Percentiles rank a stretch among this genome's conserved stretches.
phyloP scores from a whole-genome alignment of 1,140 invertebrate genomes.

The Planococcus citri region DNA sequence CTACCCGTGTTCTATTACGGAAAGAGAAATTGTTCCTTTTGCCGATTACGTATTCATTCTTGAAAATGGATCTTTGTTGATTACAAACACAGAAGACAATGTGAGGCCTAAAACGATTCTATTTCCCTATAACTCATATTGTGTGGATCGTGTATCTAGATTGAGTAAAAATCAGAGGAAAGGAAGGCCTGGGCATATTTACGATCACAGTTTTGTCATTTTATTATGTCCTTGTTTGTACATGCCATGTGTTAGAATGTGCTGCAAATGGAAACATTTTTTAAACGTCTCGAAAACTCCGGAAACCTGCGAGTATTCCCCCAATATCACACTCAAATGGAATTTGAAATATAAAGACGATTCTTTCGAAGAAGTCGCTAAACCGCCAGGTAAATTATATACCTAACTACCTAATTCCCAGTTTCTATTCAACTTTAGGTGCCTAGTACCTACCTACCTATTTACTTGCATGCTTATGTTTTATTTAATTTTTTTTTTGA shows the following conservation, averaged over 20 bases:
- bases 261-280: neutral
- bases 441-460: no score
- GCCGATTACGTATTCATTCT: constrained; percentile 1
- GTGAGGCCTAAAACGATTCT: neutral
- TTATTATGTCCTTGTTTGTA: neutral
- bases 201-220: neutral
- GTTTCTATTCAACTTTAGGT: no score
- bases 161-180: neutral
- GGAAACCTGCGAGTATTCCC: neutral
- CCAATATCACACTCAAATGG: neutral
- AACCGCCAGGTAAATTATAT: neutral
- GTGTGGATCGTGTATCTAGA: neutral
- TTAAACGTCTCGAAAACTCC: neutral
- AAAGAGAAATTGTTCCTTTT: neutral
- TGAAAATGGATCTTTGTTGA: neutral
- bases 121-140: neutral
- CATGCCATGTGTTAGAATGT: neutral
- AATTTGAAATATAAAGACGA: neutral
- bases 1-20: neutral
- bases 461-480: no score
- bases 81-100: neutral
- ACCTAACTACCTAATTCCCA: no score
- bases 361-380: neutral
- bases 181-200: neutral
- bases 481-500: no score